Evolutionary conservation across 2,797 vertebrate species (phyloP).

Genomic region (Chiroxiphia lanceolata): DNA sequence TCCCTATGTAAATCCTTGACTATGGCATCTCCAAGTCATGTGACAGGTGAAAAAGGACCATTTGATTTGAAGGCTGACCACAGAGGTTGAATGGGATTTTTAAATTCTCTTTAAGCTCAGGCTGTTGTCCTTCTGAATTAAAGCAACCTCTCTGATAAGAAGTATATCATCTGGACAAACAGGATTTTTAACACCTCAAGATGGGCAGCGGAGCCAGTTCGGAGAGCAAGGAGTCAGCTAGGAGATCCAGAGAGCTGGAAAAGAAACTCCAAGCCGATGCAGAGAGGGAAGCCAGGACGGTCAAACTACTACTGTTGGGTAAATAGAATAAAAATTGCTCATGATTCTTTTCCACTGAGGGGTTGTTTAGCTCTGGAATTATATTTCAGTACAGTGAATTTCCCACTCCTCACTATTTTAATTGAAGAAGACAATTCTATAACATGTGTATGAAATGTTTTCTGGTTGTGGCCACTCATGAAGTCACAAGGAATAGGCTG

Average conservation of each 20-base stretch:
- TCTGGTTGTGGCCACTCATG: neutral
- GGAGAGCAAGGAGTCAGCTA: slow-evolving; percentile 73
- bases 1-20: slow-evolving; percentile 26
- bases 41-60: slow-evolving; percentile 11
- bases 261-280: slow-evolving; percentile 79
- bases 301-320: slow-evolving; percentile 78
- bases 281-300: slow-evolving; percentile 73
- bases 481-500: neutral
- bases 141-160: neutral
- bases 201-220: slow-evolving; percentile 76
- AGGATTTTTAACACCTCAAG: neutral
- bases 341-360: neutral
- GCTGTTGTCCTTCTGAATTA: neutral
- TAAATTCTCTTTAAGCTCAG: neutral
- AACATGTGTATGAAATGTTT: neutral
- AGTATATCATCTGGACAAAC: neutral
- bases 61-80: slow-evolving; percentile 34
- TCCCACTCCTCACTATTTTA: neutral
- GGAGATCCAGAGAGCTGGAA: slow-evolving; percentile 76
- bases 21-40: neutral
- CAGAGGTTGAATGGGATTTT: neutral
- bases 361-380: neutral
- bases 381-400: neutral
- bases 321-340: slow-evolving; percentile 43
- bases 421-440: neutral